Evolutionary conservation across 2,113 vertebrate genomes (phyloP).

Genomic region (Pogona vitticeps): DNA sequence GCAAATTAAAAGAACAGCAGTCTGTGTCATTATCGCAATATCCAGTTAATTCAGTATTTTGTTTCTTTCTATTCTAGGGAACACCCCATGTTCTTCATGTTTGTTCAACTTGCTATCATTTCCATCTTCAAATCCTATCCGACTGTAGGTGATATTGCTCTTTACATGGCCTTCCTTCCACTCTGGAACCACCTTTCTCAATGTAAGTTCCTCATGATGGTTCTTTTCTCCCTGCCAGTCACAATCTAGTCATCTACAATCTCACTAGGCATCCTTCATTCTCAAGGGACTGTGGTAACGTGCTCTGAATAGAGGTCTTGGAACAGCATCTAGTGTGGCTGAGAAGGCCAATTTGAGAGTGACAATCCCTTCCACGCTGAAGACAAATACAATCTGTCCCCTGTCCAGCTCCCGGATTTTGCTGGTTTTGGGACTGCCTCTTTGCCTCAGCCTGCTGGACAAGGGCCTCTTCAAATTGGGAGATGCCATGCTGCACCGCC

Average conservation of each 20-base stretch:
- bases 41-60: background rate
- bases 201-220: constrained; percentile 81
- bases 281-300: too few relatives aligned
- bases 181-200: constrained; percentile 94
- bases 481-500: too few relatives aligned
- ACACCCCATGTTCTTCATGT: constrained; percentile 95
- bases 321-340: too few relatives aligned
- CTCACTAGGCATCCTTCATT: too few relatives aligned
- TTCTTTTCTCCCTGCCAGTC: background rate
- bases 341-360: too few relatives aligned
- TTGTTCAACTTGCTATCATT: constrained; percentile 95
- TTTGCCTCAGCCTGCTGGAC: too few relatives aligned
- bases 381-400: too few relatives aligned
- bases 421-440: too few relatives aligned
- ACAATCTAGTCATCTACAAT: background rate
- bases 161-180: constrained; percentile 96
- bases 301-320: too few relatives aligned
- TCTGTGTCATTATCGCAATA: background rate
- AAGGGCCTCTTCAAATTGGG: too few relatives aligned
- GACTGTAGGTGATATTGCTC: constrained; percentile 91
- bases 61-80: constrained; percentile 78
- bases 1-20: background rate
- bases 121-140: constrained; percentile 99
- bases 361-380: too few relatives aligned
- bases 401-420: too few relatives aligned